phyloP scores from a whole-genome alignment of 2,113 vertebrate genomes.

The Leucoraja erinaceus region DNA sequence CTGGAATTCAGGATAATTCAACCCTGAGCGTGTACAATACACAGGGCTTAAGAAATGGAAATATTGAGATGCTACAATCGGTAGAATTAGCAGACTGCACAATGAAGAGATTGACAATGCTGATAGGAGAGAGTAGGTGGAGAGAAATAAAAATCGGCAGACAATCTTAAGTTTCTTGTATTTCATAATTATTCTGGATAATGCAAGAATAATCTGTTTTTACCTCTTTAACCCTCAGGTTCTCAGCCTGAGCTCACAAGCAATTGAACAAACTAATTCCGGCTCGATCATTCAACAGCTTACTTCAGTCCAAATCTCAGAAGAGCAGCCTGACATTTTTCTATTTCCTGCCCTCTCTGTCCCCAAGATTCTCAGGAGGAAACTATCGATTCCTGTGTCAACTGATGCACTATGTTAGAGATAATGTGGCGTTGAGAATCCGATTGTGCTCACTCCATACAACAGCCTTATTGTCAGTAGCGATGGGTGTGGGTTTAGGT shows the following conservation, averaged over 20 bases:
- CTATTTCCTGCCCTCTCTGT: neutral
- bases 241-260: neutral
- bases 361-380: neutral
- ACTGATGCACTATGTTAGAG: neutral
- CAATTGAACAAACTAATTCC: constrained; percentile 15
- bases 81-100: neutral
- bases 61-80: neutral
- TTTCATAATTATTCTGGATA: neutral
- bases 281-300: neutral
- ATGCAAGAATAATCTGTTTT: neutral
- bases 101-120: neutral
- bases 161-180: neutral
- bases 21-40: neutral
- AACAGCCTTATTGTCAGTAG: no score
- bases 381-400: neutral
- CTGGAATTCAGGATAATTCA: neutral
- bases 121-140: neutral
- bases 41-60: neutral
- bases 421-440: neutral
- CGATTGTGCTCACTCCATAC: neutral
- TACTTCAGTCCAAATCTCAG: neutral
- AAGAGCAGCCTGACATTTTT: neutral
- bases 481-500: no score
- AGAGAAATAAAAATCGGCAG: neutral
- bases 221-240: neutral